Conservation (phyloP, 2,888 invertebrate species). For the Acrobeloides nanus region DNA sequence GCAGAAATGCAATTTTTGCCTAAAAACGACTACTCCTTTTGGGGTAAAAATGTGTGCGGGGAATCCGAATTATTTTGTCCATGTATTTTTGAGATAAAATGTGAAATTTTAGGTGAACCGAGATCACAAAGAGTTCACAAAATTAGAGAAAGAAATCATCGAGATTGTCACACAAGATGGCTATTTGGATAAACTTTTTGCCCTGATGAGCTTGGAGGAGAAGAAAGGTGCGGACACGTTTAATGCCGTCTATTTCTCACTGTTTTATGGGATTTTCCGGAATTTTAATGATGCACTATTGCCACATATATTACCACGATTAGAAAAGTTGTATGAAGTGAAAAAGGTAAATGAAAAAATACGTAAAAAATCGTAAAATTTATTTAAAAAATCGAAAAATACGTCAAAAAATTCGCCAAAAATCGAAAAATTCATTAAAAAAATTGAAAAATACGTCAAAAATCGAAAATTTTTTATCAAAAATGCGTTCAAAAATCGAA, state of each 20-base stretch:
- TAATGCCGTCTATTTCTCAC: slow-evolving; percentile 63
- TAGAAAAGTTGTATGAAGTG: slow-evolving; percentile 60
- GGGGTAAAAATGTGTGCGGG: no score
- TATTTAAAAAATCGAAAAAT: no score
- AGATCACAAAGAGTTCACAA: slow-evolving; percentile 21
- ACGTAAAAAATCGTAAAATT: slow-evolving; percentile 2
- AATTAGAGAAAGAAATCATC: slow-evolving; percentile 33
- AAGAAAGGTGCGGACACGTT: slow-evolving; percentile 78
- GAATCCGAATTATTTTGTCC: no score
- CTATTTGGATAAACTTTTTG: slow-evolving; percentile 66
- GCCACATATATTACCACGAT: slow-evolving; percentile 63
- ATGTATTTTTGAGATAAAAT: no score
- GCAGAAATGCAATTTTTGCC: no score
- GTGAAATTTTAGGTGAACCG: slow-evolving; percentile 26
- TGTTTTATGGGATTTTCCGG: slow-evolving; percentile 74
- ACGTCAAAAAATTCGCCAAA: no score
- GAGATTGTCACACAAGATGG: slow-evolving; percentile 28
- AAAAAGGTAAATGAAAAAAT: slow-evolving; percentile 17
- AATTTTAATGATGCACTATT: slow-evolving; percentile 69
- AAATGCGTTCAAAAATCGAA: no score
- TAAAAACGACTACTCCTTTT: neutral
- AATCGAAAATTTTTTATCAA: neutral
- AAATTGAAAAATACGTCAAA: slow-evolving; percentile 1
- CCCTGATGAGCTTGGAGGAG: slow-evolving; percentile 68
- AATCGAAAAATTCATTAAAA: slow-evolving; percentile 4